Evolutionary conservation across 2,797 vertebrate genomes (phyloP), one percentile per base, ranked within the genome.

Genomic region (Ptychadena robeensis): DNA sequence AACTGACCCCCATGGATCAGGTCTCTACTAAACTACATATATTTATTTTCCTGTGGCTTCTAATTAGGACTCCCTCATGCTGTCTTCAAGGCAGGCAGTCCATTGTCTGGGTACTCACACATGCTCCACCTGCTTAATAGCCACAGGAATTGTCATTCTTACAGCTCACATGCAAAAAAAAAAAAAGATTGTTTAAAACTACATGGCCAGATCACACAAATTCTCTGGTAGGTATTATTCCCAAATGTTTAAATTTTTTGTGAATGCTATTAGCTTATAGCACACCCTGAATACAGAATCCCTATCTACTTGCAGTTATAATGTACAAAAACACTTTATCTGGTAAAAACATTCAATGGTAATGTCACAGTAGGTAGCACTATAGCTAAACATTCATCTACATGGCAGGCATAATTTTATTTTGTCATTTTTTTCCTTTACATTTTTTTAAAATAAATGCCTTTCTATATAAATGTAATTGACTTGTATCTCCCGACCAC

Each of bases 251-350:
- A n/a, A n/a, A n/a, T n/a, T n/a, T n/a, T n/a, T 68, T 69, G 31
- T 79, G 44, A 79, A 57, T 79, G 64, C 30, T 79, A 68, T 68
- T 65, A 57, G 76, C 40, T 34, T 44, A 79, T 57, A 35, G 44
- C 76, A 68, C 32, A 68, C 31, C 57, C 65, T 57, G 37, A 53
- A 37, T 31, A 15, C 40, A 64, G n/a, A 22, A 79, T 35, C 65
- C 44, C 8, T 78, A 27, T 67, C 28, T 22, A 79, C 38, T 57
- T 78, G 30, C 31, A 27, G 22, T 38, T 64, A 14, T 12, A 63
- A 38, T 10, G 10, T 11, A 64, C 15, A 64, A 7, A 7, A 53
- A 34, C 22, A 34, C 22, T 14, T 25, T 44, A 28, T 27, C 32
- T 18, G 31, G 74, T 67, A 7, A 65, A 77, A 11, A 30, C 2